A percentile compares a stretch with the other conserved stretches of the same genome.
These are phyloP conservation scores for Dromococcyx pavoninus DNA, from an alignment of 2,797 vertebrate genomes.

Conservation along the genomic window DNA sequence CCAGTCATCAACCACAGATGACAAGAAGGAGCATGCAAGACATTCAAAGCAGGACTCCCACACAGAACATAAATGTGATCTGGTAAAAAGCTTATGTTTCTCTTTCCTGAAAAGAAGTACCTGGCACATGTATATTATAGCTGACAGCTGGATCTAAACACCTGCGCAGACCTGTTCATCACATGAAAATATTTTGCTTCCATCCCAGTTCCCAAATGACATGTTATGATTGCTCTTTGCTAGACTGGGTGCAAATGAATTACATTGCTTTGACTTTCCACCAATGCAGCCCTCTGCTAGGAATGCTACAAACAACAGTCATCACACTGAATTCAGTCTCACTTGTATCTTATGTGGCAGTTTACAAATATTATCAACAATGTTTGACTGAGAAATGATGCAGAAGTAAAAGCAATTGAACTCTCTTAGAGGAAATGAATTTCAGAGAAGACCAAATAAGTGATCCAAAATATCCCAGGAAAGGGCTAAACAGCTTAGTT, in stretches of 20 bases:
- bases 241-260: neutral
- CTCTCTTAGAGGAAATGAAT: neutral
- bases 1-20: neutral
- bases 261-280: neutral
- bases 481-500: neutral
- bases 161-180: neutral
- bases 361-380: neutral
- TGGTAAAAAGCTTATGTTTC: neutral
- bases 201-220: neutral
- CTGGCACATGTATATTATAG: neutral
- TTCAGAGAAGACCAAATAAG: constrained; percentile 3
- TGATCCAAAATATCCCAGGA: constrained; percentile 23
- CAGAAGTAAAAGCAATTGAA: neutral
- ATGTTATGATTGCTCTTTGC: neutral
- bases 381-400: neutral
- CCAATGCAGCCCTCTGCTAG: neutral
- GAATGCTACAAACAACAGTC: neutral
- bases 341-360: fast-evolving
- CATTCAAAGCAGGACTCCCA: neutral
- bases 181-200: neutral
- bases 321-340: neutral
- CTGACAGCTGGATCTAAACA: neutral
- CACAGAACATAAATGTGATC: neutral
- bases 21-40: neutral
- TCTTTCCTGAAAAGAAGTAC: neutral